Conservation (phyloP, 2,113 vertebrate genomes). For the Salvator merianae region DNA sequence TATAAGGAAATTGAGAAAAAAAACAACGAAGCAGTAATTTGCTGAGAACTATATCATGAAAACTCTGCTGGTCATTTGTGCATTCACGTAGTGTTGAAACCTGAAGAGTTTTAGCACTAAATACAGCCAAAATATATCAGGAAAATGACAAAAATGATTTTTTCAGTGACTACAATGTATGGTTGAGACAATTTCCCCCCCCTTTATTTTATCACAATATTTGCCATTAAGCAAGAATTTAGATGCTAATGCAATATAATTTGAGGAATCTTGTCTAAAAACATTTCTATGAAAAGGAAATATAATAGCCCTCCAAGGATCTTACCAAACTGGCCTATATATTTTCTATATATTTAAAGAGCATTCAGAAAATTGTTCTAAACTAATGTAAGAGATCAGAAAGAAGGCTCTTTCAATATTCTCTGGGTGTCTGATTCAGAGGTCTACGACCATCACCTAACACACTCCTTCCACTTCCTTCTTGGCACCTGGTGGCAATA, state of each 20-base stretch:
- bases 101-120: too few species aligned
- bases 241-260: neutral
- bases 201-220: neutral
- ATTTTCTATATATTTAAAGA: neutral
- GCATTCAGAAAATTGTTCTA: neutral
- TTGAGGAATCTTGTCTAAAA: neutral
- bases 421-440: neutral
- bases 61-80: too few species aligned
- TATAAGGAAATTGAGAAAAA: too few species aligned
- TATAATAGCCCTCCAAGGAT: neutral
- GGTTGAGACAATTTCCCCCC: neutral
- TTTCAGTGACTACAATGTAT: neutral
- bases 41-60: too few species aligned
- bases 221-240: neutral
- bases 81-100: too few species aligned
- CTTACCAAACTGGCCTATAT: neutral
- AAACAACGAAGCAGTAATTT: too few species aligned
- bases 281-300: neutral
- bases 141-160: neutral
- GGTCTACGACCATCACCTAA: neutral
- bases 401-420: neutral
- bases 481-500: neutral
- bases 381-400: neutral
- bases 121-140: rapidly evolving
- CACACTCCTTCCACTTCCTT: neutral